Evolutionary conservation across 2,113 vertebrate species (phyloP).

Genomic region (Cryptomyrus ogoouensis): DNA sequence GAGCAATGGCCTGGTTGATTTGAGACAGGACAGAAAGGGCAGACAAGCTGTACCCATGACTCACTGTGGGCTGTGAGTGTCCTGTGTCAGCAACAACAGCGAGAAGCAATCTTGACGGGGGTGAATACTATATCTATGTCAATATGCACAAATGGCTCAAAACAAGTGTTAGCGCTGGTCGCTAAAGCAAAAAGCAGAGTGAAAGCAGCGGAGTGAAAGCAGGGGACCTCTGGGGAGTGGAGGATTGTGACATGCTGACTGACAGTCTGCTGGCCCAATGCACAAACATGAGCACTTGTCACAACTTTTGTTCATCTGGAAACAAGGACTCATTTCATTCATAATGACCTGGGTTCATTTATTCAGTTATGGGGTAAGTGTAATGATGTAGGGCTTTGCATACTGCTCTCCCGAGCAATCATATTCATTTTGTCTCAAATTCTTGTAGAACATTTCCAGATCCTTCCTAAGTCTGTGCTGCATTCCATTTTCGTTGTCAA

Average conservation of each 20-base stretch:
- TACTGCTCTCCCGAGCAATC: not conserved
- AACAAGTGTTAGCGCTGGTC: not conserved
- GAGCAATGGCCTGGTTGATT: not conserved
- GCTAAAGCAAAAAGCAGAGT: not conserved
- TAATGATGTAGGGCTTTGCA: not conserved
- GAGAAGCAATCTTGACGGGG: not conserved
- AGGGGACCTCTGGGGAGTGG: not conserved
- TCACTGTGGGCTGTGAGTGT: not conserved
- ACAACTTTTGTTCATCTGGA: not conserved
- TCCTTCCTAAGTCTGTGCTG: not conserved
- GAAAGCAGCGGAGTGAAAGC: not conserved
- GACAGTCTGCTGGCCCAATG: not conserved
- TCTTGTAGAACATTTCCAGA: not conserved
- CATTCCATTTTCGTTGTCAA: not conserved
- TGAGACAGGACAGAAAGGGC: not conserved
- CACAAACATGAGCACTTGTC: not conserved
- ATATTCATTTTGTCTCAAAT: not conserved
- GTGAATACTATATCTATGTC: not conserved
- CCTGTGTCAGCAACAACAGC: not conserved
- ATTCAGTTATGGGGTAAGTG: not conserved
- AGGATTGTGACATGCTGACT: not conserved
- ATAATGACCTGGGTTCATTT: not conserved
- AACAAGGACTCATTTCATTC: not conserved
- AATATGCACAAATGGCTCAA: not conserved
- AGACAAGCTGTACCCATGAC: not conserved